Evolutionary conservation across 2,888 invertebrate species (phyloP), one percentile per base, ranked within the genome.

Genomic region (Ypsolopha sequella): DNA sequence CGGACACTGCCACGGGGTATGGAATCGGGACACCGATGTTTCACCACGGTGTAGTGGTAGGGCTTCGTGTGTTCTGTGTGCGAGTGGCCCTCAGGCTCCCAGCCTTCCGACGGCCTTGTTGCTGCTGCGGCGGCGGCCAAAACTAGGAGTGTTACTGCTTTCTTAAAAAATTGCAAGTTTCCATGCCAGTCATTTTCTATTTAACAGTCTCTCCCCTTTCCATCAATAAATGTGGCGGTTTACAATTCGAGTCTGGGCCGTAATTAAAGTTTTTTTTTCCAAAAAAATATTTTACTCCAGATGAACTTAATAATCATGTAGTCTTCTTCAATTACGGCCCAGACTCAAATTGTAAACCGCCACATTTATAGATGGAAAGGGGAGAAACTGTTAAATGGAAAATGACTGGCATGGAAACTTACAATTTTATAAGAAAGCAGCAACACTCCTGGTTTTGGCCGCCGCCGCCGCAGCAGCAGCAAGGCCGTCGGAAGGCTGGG

Each of bases 21-120:
- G 92, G 93, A 48, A 92, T 89, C n/a, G 92, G 91, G 10, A 92
- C 89, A 0, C 91, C 92, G 57, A 92, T 87, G 92, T 76, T 92
- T 92, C 55, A 92, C 88, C 53, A 92, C 91, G 6, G 90, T 91
- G 48, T 91, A 89, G 46, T 91, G 91, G 59, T 92, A 90, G 1
- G 91, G 91, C 69, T 91, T 91, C 0, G 91, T 90, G 73, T 90
- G 88, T 63, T 92, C 92, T 36, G 91, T 85, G 66, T 92, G 91
- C 8, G 91, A 89, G 63, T 89, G 88, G 56, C 89, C 88, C 58
- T 88, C 88, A 11, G 87, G 82, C 60, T 87, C 85, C 75, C 86
- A 80, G 6, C 80, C 85, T 8, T 80, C 82, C 7, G 81, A 80
- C 41, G 74, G 70, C 49, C 73, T 80, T 56, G 62, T 60, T 53